Percentiles rank a stretch among this genome's conserved stretches.
These are phyloP conservation scores for Drosophila tsacasi DNA, from an alignment of 1,140 invertebrate species.

Conservation along the genomic window DNA sequence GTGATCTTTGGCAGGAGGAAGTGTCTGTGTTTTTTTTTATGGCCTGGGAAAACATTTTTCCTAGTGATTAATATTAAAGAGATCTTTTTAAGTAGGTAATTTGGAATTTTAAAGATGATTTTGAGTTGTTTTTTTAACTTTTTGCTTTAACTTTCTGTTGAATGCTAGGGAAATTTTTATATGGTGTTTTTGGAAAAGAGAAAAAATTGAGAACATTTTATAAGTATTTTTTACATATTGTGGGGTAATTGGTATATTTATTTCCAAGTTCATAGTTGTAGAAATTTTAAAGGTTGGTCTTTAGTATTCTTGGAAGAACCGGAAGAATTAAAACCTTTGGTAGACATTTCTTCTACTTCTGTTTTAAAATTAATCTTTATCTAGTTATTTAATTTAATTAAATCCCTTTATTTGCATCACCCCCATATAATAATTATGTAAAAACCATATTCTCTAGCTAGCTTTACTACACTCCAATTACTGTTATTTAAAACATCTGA, in stretches of 20 bases:
- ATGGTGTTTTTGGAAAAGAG: not conserved
- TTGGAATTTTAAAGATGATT: not conserved
- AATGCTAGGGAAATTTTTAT: not conserved
- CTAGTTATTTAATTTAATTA: not conserved
- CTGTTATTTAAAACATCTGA: not conserved
- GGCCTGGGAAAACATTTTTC: slow-evolving; percentile 1
- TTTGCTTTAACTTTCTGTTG: not conserved
- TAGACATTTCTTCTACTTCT: not conserved
- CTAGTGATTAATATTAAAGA: not conserved
- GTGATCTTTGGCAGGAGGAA: not conserved
- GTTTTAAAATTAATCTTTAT: not conserved
- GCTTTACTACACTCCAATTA: not conserved
- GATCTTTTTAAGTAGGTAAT: not conserved
- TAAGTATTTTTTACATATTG: not conserved
- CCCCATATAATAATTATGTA: not conserved
- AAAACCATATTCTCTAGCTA: not conserved
- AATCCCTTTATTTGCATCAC: not conserved
- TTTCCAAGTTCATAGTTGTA: not conserved
- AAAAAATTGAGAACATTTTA: not conserved
- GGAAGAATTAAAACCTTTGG: too few relatives aligned
- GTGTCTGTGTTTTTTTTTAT: slow-evolving; percentile 15
- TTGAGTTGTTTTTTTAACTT: not conserved
- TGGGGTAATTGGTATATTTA: not conserved
- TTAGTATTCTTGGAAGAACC: not conserved
- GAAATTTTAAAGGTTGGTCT: not conserved